Base-by-base conservation (phyloP, 2,888 invertebrate species). In the Drosophila tanythrix region DNA sequence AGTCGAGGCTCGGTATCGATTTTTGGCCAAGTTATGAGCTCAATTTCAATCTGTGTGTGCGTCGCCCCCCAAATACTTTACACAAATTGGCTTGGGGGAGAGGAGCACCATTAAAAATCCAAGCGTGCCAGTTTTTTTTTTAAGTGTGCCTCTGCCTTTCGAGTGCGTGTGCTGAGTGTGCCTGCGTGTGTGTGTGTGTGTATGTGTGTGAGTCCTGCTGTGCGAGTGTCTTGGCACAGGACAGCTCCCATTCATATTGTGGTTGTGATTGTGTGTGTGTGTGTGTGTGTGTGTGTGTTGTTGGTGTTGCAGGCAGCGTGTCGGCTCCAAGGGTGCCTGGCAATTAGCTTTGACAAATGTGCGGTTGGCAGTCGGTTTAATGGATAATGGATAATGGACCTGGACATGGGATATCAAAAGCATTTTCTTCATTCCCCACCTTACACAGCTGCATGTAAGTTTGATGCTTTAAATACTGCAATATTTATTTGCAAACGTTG, bases 281-380 rank as follows among this genome's bases (percentile, higher is more conserved):
- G 61, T 43, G 40, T 21, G 53, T 74, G 50, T 53, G 40, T 21
- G 53, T 60, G 58, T 13, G 21, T 63, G 61, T 43, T 48, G 53
- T 18, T 15, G 55, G 5, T 43, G 69, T 33, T 66, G 73, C 73
- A 65, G 71, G 72, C 73, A 76, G 79, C 76, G 79, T 82, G 76
- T 82, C 79, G 79, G 79, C 73, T 73, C 69, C 85, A 85, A 85
- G 76, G 82, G 85, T 82, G 85, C 76, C 69, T 76, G 85, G 82
- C 82, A 82, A 82, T 82, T 82, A 82, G 85, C 85, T 82, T 85
- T 82, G 82, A 82, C 82, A 82, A 82, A 82, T 82, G 82, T 85
- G 82, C 80, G 82, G 82, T 82, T 73, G 82, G 73, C 82, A 79
- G 66, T 82, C 82, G 82, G 85, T 82, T 82, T 82, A 82, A 82